Conservation (phyloP, 2,113 vertebrate species). For the Zosterops lateralis region DNA sequence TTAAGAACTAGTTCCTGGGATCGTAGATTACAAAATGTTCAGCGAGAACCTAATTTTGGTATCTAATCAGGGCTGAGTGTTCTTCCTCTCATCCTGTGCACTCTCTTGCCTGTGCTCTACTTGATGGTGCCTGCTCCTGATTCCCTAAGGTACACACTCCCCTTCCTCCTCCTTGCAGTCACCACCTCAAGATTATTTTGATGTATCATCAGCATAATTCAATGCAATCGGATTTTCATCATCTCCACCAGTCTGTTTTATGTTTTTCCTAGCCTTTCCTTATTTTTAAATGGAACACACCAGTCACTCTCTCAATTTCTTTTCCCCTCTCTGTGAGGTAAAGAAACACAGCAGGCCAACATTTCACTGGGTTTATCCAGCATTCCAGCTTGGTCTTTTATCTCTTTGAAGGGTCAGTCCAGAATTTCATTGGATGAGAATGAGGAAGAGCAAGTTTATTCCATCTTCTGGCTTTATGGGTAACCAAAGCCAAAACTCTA, state of each 20-base stretch:
- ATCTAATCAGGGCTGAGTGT: neutral
- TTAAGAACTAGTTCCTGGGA: neutral
- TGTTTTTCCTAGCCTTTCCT: neutral
- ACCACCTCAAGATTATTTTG: neutral
- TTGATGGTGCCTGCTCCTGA: neutral
- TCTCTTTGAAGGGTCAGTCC: neutral
- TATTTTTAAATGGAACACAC: neutral
- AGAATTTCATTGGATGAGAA: neutral
- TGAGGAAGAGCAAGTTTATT: neutral
- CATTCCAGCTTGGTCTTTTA: neutral
- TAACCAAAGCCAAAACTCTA: neutral
- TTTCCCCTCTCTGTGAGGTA: neutral
- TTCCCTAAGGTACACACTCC: neutral
- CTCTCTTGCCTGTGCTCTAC: neutral
- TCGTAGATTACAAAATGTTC: neutral
- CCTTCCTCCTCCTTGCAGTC: neutral
- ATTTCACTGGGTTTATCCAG: neutral
- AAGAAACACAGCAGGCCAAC: neutral
- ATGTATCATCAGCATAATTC: neutral
- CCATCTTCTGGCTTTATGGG: neutral
- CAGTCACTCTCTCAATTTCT: neutral
- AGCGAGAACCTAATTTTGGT: neutral
- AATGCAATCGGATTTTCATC: neutral
- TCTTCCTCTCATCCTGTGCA: neutral
- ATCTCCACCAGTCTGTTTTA: neutral